Conservation (phyloP, 2,797 vertebrate species). For the Sciaenops ocellatus region DNA sequence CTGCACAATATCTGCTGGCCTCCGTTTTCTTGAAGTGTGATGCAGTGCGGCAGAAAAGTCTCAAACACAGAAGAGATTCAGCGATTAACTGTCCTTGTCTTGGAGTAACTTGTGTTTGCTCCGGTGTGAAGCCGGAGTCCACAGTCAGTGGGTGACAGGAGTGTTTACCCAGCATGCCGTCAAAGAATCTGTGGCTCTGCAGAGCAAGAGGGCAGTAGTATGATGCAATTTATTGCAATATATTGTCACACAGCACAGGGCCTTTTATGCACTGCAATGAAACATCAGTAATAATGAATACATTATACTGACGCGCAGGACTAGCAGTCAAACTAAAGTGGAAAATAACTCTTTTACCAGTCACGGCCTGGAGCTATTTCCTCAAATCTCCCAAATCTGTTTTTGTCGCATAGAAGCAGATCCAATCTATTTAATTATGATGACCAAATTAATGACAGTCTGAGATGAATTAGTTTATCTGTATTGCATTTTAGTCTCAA, state of each 20-base stretch:
- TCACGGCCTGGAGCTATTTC: not conserved
- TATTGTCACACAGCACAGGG: not conserved
- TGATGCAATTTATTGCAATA: conserved; percentile 61
- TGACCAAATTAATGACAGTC: not conserved
- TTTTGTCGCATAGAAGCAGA: not conserved
- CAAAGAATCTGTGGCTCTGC: conserved; percentile 22
- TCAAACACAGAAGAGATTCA: not conserved
- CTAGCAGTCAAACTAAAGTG: not conserved
- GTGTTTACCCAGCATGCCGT: conserved; percentile 48
- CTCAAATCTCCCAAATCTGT: not conserved
- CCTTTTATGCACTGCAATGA: conserved; percentile 5
- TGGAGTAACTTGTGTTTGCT: conserved; percentile 29
- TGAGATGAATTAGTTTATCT: not conserved
- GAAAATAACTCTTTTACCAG: conserved; percentile 2
- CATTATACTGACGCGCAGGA: not conserved
- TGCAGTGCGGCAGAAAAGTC: conserved; percentile 36
- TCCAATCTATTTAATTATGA: not conserved
- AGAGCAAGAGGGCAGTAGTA: conserved; percentile 28
- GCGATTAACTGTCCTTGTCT: conserved; percentile 23
- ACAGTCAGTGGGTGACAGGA: conserved; percentile 22
- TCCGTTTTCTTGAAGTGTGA: conserved; percentile 7
- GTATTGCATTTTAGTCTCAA: not conserved
- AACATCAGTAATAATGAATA: conserved; percentile 20
- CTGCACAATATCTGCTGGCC: not conserved
- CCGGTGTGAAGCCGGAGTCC: conserved; percentile 21